Evolutionary conservation across 2,888 invertebrate genomes (phyloP), one percentile per base, ranked within the genome.

Genomic region (Tachina fera): DNA sequence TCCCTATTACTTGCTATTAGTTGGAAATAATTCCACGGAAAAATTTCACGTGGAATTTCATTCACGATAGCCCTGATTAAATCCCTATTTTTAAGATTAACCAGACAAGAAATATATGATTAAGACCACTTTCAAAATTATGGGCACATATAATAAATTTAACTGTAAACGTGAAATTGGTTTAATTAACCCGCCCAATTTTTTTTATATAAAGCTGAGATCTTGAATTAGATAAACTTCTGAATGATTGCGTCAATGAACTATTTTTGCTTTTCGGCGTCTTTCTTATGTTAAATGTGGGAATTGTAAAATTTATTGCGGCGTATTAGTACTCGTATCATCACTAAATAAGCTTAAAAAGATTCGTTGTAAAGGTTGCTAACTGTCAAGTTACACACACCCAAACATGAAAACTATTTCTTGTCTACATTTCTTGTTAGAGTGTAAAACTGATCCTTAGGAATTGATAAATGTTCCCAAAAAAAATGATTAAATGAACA

Each of bases 391-490:
- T 16, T 61, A 78, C 63, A 63, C 16, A 47, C 45, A 58, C 31
- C 8, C 31, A 9, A 9, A 19, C 19, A 11, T 47, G n/a, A 8
- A 58, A 58, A 58, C 1, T 58, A 14, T 22, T 22, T 19, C 1
- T 45, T 63, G 45, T 79, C 63, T 65, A 53, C 39, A 53, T 67
- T 60, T 76, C 65, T 8, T 16, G 43, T 9, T 39, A 61, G 56
- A 56, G 76, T 71, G 75, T 82, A 53, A 71, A 76, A 31, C 60
- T 53, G 85, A 82, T 85, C 60, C 47, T 82, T 75, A 49, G 13
- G 70, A 78, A 85, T 58, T 85, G 85, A 82, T 85, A 78, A 68
- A 31, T 2, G 31, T 31, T 31, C 31, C 61, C 9, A 19, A 61
- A 74, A 51, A 51, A 16, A 63, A 56, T 63, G 31, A 31, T 41